These are phyloP conservation scores for Ophion ellenae DNA, from an alignment of 2,888 invertebrate species.

Conservation along the genomic window DNA sequence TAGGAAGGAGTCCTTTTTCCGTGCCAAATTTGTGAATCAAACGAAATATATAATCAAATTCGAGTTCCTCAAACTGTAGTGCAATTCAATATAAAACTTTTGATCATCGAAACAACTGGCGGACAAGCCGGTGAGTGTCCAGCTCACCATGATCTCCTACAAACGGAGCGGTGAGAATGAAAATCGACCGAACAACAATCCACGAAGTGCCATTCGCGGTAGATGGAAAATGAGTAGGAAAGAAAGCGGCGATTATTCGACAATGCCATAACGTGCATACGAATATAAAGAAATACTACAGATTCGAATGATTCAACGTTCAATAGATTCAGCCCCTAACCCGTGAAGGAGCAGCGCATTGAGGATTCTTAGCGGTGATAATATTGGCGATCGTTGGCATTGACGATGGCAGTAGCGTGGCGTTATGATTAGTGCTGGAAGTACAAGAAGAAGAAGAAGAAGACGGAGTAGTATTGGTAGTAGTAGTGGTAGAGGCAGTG, in stretches of 20 bases:
- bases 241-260: not conserved
- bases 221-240: not conserved
- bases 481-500: not conserved
- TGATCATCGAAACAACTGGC: not conserved
- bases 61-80: too few species aligned
- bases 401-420: constrained; percentile 79
- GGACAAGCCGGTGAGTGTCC: not conserved
- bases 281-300: constrained; percentile 46
- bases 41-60: too few species aligned
- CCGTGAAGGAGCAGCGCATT: constrained; percentile 76
- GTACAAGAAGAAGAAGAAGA: constrained; percentile 81
- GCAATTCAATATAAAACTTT: not conserved
- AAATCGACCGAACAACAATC: not conserved
- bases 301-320: constrained; percentile 74
- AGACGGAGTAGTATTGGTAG: constrained; percentile 51
- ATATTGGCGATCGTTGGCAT: constrained; percentile 72
- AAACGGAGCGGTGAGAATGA: not conserved
- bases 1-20: too few species aligned
- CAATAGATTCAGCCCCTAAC: constrained; percentile 77
- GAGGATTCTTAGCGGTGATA: constrained; percentile 64
- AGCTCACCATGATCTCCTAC: not conserved
- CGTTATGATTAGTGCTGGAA: constrained; percentile 81
- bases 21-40: too few species aligned
- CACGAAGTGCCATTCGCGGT: not conserved
- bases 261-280: constrained; percentile 24